Evolutionary conservation across 2,888 invertebrate genomes (phyloP), one percentile per base, ranked within the genome.

Genomic region (Hydraecia micacea): DNA sequence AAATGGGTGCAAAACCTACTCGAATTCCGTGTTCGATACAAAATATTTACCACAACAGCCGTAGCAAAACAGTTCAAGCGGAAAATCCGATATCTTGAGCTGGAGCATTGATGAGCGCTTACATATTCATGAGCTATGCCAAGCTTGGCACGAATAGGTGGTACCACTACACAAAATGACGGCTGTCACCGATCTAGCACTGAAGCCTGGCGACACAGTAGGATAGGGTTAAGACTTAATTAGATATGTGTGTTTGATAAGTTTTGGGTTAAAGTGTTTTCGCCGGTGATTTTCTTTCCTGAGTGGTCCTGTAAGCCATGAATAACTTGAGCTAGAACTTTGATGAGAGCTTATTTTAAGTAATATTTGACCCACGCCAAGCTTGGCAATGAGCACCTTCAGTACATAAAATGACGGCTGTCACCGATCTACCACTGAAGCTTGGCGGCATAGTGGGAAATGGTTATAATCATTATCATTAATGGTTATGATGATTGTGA

Each of bases 81-180:
- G 94, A 95, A 95, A 95, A 95, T 95, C 95, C 94, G 95, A 95
- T 96, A 95, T 95, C 96, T 96, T 94, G 93, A 94, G 93, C 92
- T 88, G 88, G 91, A 93, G 92, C 94, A 95, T 95, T 95, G 95
- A 95, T 93, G 94, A 93, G 92, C 91, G 92, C 90, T 95, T 95
- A 95, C 94, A 96, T 96, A 96, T 96, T 95, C 95, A 96, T 95
- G 94, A 95, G 93, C 73, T 83, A 88, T 88, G 86, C 86, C 86
- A 87, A 85, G 79, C 88, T 87, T 84, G 87, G 83, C 87, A 88
- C 89, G 86, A 88, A 25, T 55, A 58, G 63, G 4, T 55, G 28
- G 88, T 89, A 85, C 88, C 92, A 90, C 91, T 92, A 92, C 91
- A 91, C 92, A 91, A 90, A 93, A 92, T 94, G 94, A 94, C 92